These are phyloP conservation scores for Rotaria socialis DNA, from an alignment of 2,888 invertebrate genomes.

Conservation along the genomic window DNA sequence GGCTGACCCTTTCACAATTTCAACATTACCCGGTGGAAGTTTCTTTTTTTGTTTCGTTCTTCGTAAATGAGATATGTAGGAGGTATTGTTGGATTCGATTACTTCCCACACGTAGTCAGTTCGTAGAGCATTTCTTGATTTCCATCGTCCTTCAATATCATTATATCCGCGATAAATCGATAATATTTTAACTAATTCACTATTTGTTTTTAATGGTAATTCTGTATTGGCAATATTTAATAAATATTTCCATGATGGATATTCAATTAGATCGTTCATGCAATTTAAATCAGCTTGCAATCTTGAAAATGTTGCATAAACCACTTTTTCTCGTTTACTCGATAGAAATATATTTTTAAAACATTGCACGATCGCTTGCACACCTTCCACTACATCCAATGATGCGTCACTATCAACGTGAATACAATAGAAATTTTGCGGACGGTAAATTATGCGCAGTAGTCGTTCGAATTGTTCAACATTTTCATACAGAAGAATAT, in stretches of 20 bases:
- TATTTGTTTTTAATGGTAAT: conserved; percentile 56
- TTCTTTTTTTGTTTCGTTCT: neutral
- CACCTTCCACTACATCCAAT: conserved; percentile 48
- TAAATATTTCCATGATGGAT: conserved; percentile 55
- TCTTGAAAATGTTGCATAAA: conserved; percentile 54
- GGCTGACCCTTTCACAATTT: conserved; percentile 41
- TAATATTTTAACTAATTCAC: conserved; percentile 56
- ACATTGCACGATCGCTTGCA: conserved; percentile 50
- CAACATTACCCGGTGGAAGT: conserved; percentile 27
- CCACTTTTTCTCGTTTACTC: conserved; percentile 52
- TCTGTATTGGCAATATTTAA: conserved; percentile 57
- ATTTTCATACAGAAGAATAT: conserved; percentile 52
- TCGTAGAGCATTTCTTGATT: neutral
- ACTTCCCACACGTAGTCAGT: conserved; percentile 49
- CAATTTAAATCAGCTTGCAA: conserved; percentile 57
- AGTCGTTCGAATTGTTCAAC: conserved; percentile 53
- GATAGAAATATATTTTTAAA: conserved; percentile 56
- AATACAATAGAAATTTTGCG: conserved; percentile 56
- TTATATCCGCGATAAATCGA: conserved; percentile 57
- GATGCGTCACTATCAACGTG: conserved; percentile 53
- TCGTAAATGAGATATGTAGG: conserved; percentile 42
- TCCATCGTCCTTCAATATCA: conserved; percentile 52
- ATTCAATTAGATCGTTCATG: conserved; percentile 52
- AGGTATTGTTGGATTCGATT: conserved; percentile 48
- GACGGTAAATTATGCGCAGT: conserved; percentile 54